Percentiles rank a stretch among this genome's conserved stretches.
These are phyloP conservation scores for Cyclophora punctaria DNA, from an alignment of 2,888 invertebrate genomes.

Conservation along the genomic window DNA sequence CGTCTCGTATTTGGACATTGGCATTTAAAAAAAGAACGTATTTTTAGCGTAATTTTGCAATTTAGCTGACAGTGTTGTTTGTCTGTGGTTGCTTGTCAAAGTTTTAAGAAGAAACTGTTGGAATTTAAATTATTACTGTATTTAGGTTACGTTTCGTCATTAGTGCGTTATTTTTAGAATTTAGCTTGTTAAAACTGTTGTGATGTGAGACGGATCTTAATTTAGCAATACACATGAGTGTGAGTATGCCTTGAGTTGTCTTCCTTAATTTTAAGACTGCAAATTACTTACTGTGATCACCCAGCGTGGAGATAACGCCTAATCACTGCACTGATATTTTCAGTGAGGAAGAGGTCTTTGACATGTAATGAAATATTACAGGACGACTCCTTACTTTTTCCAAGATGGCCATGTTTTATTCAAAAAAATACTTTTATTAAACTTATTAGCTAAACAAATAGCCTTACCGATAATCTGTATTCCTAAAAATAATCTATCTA, in stretches of 20 bases:
- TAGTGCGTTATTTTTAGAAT: constrained; percentile 66
- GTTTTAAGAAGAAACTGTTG: neutral
- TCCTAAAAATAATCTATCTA: no score
- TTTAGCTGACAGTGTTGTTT: constrained; percentile 15
- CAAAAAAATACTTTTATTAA: no score
- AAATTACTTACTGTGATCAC: no score
- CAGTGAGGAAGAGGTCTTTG: no score
- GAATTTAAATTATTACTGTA: constrained; percentile 26
- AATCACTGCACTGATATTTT: no score
- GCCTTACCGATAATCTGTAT: no score
- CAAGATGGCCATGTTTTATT: no score
- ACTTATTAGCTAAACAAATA: no score
- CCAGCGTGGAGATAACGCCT: no score
- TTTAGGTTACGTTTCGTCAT: constrained; percentile 65
- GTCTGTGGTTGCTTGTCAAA: constrained; percentile 13
- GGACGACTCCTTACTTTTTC: no score
- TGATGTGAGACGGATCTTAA: constrained; percentile 65
- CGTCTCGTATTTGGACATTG: constrained; percentile 35
- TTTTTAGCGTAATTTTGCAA: constrained; percentile 22
- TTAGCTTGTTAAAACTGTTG: constrained; percentile 68
- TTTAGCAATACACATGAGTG: constrained; percentile 63
- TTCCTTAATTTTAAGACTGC: constrained; percentile 36
- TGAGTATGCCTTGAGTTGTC: constrained; percentile 56
- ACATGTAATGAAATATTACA: no score
- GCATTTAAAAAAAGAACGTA: constrained; percentile 32